Evolutionary conservation across 2,888 invertebrate genomes (phyloP).

Genomic region (Lordiphosa fenestrarum): DNA sequence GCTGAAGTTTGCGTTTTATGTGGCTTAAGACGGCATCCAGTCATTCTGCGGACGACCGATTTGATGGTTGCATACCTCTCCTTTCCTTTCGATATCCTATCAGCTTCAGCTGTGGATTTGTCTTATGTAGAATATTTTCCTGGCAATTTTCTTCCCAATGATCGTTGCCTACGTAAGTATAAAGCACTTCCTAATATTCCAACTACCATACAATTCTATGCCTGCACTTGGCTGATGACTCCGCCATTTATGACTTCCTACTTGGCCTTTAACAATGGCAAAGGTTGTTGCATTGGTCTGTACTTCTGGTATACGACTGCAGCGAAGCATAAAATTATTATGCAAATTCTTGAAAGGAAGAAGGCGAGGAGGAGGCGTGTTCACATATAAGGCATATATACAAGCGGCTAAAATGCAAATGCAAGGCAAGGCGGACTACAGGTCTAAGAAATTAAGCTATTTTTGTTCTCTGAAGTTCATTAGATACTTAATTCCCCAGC

Average conservation of each 20-base stretch:
- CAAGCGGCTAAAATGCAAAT: conserved; percentile 73
- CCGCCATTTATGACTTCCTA: conserved; percentile 48
- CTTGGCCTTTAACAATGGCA: conserved; percentile 55
- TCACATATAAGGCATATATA: conserved; percentile 67
- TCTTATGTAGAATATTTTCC: no score
- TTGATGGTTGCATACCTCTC: no score
- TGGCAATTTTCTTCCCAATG: no score
- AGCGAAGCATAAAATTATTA: conserved; percentile 71
- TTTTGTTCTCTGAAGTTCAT: background rate
- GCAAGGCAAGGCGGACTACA: background rate
- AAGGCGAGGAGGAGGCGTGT: conserved; percentile 28
- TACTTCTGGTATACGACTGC: conserved; percentile 64
- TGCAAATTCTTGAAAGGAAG: conserved; percentile 54
- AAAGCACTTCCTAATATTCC: no score
- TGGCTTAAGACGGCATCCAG: no score
- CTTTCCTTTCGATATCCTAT: no score
- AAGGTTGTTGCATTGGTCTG: conserved; percentile 43
- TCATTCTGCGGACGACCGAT: no score
- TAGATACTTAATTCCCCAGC: background rate
- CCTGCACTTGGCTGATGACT: conserved; percentile 9
- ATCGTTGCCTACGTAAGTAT: no score
- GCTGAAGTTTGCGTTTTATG: no score
- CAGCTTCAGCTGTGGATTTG: no score
- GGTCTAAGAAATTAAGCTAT: no score
- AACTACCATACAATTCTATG: background rate